Evolutionary conservation across 2,113 vertebrate species (phyloP).

Genomic region (Rhodinocichla rosea): DNA sequence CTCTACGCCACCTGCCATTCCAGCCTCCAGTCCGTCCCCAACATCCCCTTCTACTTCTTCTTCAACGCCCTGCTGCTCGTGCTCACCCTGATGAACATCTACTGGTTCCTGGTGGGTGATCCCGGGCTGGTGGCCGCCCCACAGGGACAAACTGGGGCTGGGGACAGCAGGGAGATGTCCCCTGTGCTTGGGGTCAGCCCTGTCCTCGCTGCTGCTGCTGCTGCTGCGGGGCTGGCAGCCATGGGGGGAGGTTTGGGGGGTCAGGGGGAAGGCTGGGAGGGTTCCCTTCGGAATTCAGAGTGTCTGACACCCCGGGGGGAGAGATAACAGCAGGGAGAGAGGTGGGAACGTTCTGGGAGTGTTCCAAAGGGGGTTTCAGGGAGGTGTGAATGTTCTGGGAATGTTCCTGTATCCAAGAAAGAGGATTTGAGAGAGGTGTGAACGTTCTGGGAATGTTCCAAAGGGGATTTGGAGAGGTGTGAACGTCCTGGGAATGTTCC

Average conservation of each 20-base stretch:
- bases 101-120: conserved; percentile 95
- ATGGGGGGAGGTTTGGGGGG: fast-evolving
- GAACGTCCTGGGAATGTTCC: background rate
- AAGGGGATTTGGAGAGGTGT: no score
- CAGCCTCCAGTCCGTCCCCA: conserved; percentile 83
- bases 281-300: background rate
- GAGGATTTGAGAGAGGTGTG: background rate
- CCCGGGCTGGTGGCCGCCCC: background rate
- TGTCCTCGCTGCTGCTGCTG: fast-evolving
- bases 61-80: conserved; percentile 90
- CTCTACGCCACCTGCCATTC: conserved; percentile 87
- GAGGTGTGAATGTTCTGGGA: background rate
- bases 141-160: background rate
- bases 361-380: background rate
- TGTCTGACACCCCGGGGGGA: fast-evolving
- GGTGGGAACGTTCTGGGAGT: no score
- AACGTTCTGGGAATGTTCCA: no score
- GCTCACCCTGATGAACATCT: conserved; percentile 94
- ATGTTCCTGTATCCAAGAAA: background rate
- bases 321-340: background rate
- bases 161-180: background rate
- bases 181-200: background rate
- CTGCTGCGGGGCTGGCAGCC: background rate
- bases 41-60: conserved; percentile 98
- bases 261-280: background rate